Conservation (phyloP, 1,140 invertebrate genomes). For the Eriocheir sinensis region DNA sequence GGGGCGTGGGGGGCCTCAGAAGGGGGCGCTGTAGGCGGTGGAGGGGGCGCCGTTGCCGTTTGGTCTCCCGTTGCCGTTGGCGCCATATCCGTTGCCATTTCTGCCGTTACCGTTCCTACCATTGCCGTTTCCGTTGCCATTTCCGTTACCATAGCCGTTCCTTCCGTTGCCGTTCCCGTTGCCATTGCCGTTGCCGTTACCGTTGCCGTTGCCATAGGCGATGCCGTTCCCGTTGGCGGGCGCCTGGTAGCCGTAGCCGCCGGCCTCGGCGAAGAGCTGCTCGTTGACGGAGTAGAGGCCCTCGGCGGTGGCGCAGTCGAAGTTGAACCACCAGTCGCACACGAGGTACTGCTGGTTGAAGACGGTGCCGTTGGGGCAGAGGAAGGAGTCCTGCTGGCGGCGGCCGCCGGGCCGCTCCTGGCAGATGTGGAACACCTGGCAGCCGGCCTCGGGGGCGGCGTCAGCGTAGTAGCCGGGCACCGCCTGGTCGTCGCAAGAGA, state of each 20-base stretch:
- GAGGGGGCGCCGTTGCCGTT: slow-evolving; percentile 19
- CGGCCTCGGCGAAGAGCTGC: background rate
- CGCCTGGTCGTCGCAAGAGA: slow-evolving; percentile 81
- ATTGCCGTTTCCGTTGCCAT: background rate
- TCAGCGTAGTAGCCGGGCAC: slow-evolving; percentile 79
- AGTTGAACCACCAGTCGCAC: slow-evolving; percentile 85
- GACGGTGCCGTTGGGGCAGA: slow-evolving; percentile 84
- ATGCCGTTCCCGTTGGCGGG: background rate
- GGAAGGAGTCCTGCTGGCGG: slow-evolving; percentile 81
- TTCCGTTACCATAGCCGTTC: background rate
- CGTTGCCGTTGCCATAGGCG: background rate
- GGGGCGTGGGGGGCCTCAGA: background rate
- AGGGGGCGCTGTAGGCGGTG: background rate
- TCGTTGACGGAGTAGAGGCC: slow-evolving; percentile 82
- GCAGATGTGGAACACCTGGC: slow-evolving; percentile 84
- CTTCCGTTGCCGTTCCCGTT: background rate
- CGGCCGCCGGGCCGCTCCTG: slow-evolving; percentile 81
- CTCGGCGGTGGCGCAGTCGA: slow-evolving; percentile 82
- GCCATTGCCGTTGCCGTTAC: background rate
- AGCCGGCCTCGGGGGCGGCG: slow-evolving; percentile 80
- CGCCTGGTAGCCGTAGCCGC: background rate
- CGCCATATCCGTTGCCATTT: background rate
- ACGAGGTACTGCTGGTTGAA: slow-evolving; percentile 85
- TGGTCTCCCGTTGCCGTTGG: background rate
- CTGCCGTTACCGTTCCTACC: slow-evolving; percentile 29